phyloP scores from a whole-genome alignment of 2,888 invertebrate species.

The Alviniconcha strummeri region DNA sequence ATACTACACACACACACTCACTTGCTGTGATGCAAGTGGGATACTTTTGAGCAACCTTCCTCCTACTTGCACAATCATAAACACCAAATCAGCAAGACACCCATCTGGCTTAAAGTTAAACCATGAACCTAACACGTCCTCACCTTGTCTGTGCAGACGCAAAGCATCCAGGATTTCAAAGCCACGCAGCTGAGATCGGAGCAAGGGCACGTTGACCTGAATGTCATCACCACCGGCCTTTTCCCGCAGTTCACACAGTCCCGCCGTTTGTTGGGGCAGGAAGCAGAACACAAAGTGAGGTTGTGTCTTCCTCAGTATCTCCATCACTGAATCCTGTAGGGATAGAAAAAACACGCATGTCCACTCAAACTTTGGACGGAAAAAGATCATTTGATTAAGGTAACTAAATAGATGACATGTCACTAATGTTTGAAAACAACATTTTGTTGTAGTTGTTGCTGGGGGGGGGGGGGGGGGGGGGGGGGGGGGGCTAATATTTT shows the following conservation, averaged over 20 bases:
- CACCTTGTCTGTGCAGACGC: constrained; percentile 89
- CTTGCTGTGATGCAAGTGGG: too few species aligned
- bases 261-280: constrained; percentile 86
- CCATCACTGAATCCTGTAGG: constrained; percentile 89
- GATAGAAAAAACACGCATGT: too few species aligned
- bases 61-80: too few species aligned
- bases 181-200: constrained; percentile 86
- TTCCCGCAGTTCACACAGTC: constrained; percentile 77
- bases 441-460: background rate
- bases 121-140: constrained; percentile 1
- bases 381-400: too few species aligned
- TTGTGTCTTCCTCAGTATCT: constrained; percentile 89
- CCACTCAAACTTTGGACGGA: too few species aligned
- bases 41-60: too few species aligned
- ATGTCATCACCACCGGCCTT: constrained; percentile 53
- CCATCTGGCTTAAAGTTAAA: too few species aligned
- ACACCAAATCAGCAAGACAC: too few species aligned
- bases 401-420: too few species aligned
- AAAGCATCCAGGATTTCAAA: constrained; percentile 92
- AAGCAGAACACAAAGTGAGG: constrained; percentile 91
- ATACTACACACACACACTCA: background rate
- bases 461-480: background rate
- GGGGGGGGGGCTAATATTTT: background rate
- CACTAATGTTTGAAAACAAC: too few species aligned
- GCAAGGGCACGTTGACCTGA: constrained; percentile 87